Conservation (phyloP, 30 jellyfish, hydroid and myxozoan species). For the Sanderia malayensis region DNA sequence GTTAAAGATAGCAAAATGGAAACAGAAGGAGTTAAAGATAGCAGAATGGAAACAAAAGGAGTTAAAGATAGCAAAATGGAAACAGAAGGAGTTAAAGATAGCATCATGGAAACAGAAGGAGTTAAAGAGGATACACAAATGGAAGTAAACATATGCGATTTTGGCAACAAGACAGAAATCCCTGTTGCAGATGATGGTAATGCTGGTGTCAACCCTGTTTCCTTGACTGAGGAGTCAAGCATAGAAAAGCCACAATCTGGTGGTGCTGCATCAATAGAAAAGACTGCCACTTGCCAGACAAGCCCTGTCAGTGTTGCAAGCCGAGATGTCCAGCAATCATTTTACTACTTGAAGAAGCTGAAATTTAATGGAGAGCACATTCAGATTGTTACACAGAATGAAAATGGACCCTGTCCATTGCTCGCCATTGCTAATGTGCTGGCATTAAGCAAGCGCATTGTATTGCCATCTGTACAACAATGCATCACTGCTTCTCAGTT, state of each 20-base stretch:
- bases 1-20: background rate
- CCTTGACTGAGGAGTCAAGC: no score
- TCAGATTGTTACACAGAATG: slow-evolving; percentile 93
- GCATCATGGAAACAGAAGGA: no score
- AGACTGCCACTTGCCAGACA: background rate
- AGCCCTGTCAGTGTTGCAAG: background rate
- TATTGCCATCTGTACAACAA: slow-evolving; percentile 76
- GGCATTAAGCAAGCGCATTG: slow-evolving; percentile 58
- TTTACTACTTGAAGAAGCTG: slow-evolving; percentile 71
- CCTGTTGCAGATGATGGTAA: no score
- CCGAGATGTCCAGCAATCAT: slow-evolving; percentile 35
- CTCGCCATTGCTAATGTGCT: slow-evolving; percentile 90
- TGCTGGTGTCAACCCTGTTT: no score
- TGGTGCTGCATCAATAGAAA: background rate
- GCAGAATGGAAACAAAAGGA: no score
- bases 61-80: no score
- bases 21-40: background rate
- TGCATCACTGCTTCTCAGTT: slow-evolving; percentile 76
- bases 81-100: no score
- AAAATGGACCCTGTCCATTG: slow-evolving; percentile 98
- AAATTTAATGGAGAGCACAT: slow-evolving; percentile 77
- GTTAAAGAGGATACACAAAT: no score
- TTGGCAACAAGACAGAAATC: no score
- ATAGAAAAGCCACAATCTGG: no score
- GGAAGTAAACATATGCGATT: no score